A percentile compares a stretch with the other conserved stretches of the same genome.
Conservation (phyloP, 2,888 invertebrate species). For the Tipula helvola region DNA sequence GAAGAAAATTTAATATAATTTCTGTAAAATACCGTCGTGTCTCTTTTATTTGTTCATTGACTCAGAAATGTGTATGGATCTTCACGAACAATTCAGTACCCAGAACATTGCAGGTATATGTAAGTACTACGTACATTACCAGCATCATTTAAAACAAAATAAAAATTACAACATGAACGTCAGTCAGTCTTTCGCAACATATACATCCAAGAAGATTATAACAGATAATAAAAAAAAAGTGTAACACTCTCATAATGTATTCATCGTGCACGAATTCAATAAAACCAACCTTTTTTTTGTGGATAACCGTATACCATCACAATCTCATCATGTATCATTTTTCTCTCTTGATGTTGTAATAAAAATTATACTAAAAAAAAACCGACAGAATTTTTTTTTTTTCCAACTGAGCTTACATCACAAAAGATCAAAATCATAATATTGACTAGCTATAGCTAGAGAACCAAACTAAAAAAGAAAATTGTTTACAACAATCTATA, state of each 20-base stretch:
- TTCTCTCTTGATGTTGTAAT: background rate
- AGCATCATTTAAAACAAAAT: background rate
- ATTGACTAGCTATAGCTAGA: background rate
- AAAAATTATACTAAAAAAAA: background rate
- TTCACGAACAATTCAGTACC: background rate
- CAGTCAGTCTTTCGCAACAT: background rate
- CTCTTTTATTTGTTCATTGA: background rate
- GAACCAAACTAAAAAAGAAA: background rate
- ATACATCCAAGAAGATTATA: background rate
- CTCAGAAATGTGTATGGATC: background rate
- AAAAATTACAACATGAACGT: background rate
- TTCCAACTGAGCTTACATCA: background rate
- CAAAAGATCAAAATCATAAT: background rate
- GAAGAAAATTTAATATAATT: background rate
- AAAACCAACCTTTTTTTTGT: background rate
- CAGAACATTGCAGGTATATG: background rate
- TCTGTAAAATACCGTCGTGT: background rate
- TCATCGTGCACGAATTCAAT: constrained; percentile 4
- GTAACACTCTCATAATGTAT: background rate
- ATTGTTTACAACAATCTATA: background rate
- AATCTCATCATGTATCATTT: background rate
- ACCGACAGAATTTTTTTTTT: background rate
- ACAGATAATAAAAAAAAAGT: constrained; percentile 1
- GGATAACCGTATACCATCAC: background rate
- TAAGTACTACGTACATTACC: background rate